phyloP scores from a whole-genome alignment of 2,113 vertebrate genomes.

The Peromyscus polionotus region DNA sequence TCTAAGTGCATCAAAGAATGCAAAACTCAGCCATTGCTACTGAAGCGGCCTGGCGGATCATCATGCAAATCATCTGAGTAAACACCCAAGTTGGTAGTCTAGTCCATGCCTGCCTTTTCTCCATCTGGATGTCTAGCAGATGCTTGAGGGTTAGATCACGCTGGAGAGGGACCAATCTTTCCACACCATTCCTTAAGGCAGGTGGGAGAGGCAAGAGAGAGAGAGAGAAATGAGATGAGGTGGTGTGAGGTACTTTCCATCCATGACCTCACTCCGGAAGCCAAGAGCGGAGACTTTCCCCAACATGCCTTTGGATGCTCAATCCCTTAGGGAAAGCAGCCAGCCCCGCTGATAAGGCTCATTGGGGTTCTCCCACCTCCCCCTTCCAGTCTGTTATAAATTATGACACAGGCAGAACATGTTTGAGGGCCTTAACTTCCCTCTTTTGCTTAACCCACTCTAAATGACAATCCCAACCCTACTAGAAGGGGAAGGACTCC shows the following conservation, averaged over 20 bases:
- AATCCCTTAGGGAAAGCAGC: not conserved
- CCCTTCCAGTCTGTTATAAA: not conserved
- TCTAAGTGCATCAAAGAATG: fast-evolving
- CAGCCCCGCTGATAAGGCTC: not conserved
- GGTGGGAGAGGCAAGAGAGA: not conserved
- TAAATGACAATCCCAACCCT: not conserved
- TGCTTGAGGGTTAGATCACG: not conserved
- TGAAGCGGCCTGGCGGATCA: not conserved
- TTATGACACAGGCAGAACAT: not conserved
- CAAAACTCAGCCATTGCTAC: not conserved
- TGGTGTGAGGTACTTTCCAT: not conserved
- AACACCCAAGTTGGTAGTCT: not conserved
- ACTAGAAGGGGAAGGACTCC: not conserved
- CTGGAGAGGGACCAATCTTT: not conserved
- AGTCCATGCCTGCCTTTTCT: not conserved
- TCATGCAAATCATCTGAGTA: not conserved
- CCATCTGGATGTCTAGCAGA: not conserved
- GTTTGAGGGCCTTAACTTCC: not conserved
- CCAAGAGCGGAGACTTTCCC: not conserved
- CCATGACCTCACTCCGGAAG: not conserved
- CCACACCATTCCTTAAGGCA: not conserved
- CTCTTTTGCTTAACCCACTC: not conserved
- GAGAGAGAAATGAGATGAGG: not conserved
- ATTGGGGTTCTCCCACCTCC: not conserved
- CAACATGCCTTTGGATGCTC: not conserved